phyloP scores from a whole-genome alignment of 2,797 vertebrate species.

The Myiotriccus ornatus region DNA sequence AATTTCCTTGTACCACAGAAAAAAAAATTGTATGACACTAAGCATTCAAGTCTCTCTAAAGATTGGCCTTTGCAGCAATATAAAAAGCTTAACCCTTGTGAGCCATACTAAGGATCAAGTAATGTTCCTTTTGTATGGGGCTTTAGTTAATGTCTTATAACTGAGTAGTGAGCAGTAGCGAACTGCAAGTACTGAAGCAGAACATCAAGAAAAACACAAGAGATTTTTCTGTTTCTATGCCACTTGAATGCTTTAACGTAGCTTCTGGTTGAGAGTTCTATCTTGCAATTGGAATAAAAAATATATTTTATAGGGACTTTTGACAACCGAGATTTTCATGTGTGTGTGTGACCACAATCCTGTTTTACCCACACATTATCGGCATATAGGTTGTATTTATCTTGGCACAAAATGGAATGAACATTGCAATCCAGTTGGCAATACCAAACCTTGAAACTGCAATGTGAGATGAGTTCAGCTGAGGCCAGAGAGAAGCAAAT shows the following conservation, averaged over 20 bases:
- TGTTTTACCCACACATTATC: neutral
- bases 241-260: neutral
- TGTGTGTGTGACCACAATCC: neutral
- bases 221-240: neutral
- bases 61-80: neutral
- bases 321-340: neutral
- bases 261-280: neutral
- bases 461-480: neutral
- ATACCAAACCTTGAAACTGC: neutral
- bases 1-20: neutral
- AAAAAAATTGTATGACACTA: neutral
- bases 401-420: neutral
- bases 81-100: neutral
- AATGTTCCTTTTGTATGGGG: neutral
- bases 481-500: neutral
- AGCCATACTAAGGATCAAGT: neutral
- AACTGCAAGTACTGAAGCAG: neutral
- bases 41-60: neutral
- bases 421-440: neutral
- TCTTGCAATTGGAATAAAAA: neutral
- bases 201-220: neutral
- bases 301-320: neutral
- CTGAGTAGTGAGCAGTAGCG: neutral
- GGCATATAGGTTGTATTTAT: neutral
- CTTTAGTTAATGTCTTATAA: neutral